These are phyloP conservation scores for Glyphotaelius pellucidus DNA, from an alignment of 2,888 invertebrate genomes.

Conservation along the genomic window DNA sequence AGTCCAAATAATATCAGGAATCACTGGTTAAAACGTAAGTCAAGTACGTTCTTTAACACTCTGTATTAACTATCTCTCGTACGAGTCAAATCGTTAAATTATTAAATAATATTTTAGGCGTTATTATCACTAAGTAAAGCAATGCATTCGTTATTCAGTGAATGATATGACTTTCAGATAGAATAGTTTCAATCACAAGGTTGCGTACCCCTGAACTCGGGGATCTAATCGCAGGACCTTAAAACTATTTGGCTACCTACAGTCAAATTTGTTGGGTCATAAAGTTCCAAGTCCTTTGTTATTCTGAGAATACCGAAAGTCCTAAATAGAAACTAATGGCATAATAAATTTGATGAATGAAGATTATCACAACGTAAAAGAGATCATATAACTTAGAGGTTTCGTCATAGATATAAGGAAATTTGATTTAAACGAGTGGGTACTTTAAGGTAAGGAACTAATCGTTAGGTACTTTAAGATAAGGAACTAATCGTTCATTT, in stretches of 20 bases:
- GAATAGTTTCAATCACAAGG: not conserved
- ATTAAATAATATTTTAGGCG: too few species aligned
- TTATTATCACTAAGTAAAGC: too few species aligned
- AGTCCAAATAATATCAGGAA: too few species aligned
- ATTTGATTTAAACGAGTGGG: not conserved
- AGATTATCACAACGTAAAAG: constrained; percentile 36
- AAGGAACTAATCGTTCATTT: not conserved
- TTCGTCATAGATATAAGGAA: not conserved
- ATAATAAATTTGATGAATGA: constrained; percentile 34
- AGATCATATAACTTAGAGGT: not conserved
- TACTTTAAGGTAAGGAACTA: not conserved
- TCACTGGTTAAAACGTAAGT: too few species aligned
- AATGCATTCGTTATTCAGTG: too few species aligned
- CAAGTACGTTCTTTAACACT: too few species aligned
- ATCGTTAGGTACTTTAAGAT: not conserved
- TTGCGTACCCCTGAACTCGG: constrained; percentile 13
- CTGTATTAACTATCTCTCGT: too few species aligned
- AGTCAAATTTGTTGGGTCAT: constrained; percentile 15
- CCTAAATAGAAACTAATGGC: constrained; percentile 49
- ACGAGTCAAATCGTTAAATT: too few species aligned
- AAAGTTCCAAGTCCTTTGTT: constrained; percentile 24
- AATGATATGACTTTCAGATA: too few species aligned
- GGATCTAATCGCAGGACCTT: constrained; percentile 40
- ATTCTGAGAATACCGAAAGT: constrained; percentile 32
- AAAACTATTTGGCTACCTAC: constrained; percentile 32